A percentile compares a stretch with the other conserved stretches of the same genome.
Evolutionary conservation across 1,140 invertebrate genomes (phyloP).

Genomic region (Nephotettix cincticeps): DNA sequence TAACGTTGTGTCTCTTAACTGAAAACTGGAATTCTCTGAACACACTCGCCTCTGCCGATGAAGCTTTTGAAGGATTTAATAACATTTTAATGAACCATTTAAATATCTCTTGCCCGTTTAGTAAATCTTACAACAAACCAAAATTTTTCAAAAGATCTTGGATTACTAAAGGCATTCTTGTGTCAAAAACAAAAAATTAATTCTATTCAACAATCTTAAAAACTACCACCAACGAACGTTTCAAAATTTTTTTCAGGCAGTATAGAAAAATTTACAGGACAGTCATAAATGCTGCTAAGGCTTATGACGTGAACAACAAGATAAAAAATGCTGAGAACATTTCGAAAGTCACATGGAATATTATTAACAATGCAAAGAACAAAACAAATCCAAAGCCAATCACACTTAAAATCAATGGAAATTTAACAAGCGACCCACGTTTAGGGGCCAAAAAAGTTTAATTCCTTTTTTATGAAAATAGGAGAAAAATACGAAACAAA

Average conservation of each 20-base stretch:
- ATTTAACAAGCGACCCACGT: too few relatives aligned
- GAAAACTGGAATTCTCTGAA: too few relatives aligned
- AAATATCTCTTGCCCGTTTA: neutral
- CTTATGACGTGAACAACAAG: neutral
- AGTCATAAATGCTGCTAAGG: neutral
- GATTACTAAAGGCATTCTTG: slow-evolving; percentile 9
- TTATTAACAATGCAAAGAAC: neutral
- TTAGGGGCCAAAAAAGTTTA: too few relatives aligned
- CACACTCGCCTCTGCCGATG: neutral
- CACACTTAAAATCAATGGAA: too few relatives aligned
- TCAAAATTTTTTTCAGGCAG: slow-evolving; percentile 6
- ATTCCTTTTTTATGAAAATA: too few relatives aligned
- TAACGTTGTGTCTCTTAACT: too few relatives aligned
- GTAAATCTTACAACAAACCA: neutral
- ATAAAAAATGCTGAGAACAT: neutral
- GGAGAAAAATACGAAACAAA: too few relatives aligned
- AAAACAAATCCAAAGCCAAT: too few relatives aligned
- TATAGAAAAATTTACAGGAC: neutral
- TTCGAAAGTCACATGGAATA: neutral
- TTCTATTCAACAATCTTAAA: neutral
- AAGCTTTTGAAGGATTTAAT: neutral
- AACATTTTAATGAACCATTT: neutral
- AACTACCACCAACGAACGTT: neutral
- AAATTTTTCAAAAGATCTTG: neutral
- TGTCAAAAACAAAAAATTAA: neutral